Base-by-base conservation (phyloP, 2,888 invertebrate species). In the Thalpophila matura region DNA sequence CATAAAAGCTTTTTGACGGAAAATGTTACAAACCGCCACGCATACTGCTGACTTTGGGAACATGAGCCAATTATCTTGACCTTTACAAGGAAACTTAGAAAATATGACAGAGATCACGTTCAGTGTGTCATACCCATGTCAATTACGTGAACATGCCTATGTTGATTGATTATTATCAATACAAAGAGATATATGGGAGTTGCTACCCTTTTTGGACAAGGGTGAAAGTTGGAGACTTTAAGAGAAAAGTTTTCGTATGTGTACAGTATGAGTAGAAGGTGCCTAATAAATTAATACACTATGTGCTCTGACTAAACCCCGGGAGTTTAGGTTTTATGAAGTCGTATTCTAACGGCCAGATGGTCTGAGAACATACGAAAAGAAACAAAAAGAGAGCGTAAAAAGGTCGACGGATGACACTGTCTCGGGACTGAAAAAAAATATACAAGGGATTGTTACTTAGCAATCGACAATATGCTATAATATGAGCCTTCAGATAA, bases 91-190 rank as follows among this genome's bases (percentile, higher is more conserved):
- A 24, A 40, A 57, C 33, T 60, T 53, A 42, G 49, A 67, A 57
- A 49, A 62, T 10, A 59, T 59, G 58, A 12, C 55, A 59, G 42
- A 43, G 57, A 61, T 62, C 66, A 75, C 68, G 62, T 58, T 60
- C 47, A 60, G 47, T 65, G 53, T 74, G 77, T 76, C 76, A 64
- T 57, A 76, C 78, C 77, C 79, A 46, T 62, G 68, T 78, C 79
- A 76, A 70, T 75, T 70, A 68, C 49, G 5, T 37, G 59, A 55
- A 37, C 54, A 61, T 56, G 56, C 26, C 62, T 50, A 64, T 65
- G 47, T 61, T 79, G 77, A 79, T 74, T 79, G 74, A 74, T 76
- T 66, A 65, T 71, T 65, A 68, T 68, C 46, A 51, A 51, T 56
- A 63, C 14, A 59, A 68, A 50, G 35, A 51, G 51, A 58, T 27